Evolutionary conservation across 2,797 vertebrate genomes (phyloP).

Genomic region (Iguana delicatissima): DNA sequence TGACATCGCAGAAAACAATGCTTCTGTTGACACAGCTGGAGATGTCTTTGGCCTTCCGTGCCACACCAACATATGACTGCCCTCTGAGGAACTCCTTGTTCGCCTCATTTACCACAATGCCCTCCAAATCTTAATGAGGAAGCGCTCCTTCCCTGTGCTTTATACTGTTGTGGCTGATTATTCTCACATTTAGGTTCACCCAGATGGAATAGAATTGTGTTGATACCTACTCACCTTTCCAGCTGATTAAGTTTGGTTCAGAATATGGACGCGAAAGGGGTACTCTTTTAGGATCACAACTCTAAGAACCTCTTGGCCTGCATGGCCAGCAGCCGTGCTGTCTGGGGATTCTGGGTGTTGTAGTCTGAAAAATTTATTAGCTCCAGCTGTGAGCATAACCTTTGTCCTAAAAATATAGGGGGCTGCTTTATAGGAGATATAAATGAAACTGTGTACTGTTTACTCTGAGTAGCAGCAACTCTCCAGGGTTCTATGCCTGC

Average conservation of each 20-base stretch:
- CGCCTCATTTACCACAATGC: background rate
- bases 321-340: background rate
- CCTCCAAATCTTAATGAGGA: background rate
- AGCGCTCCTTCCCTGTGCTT: background rate
- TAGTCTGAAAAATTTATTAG: background rate
- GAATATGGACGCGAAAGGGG: background rate
- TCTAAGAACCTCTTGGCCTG: background rate
- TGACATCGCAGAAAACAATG: background rate
- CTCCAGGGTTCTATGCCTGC: background rate
- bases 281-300: background rate
- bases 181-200: background rate
- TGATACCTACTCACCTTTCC: background rate
- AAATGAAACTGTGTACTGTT: background rate
- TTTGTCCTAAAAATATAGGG: background rate
- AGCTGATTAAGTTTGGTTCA: background rate
- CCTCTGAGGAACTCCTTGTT: background rate
- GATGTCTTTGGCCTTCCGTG: background rate
- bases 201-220: background rate
- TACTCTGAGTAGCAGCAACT: background rate
- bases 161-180: background rate
- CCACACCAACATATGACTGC: background rate
- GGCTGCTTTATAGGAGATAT: background rate
- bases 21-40: background rate
- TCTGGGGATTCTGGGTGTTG: background rate
- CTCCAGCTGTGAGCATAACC: background rate